phyloP scores from a whole-genome alignment of 2,113 vertebrate genomes.

The Pongo abelii region DNA sequence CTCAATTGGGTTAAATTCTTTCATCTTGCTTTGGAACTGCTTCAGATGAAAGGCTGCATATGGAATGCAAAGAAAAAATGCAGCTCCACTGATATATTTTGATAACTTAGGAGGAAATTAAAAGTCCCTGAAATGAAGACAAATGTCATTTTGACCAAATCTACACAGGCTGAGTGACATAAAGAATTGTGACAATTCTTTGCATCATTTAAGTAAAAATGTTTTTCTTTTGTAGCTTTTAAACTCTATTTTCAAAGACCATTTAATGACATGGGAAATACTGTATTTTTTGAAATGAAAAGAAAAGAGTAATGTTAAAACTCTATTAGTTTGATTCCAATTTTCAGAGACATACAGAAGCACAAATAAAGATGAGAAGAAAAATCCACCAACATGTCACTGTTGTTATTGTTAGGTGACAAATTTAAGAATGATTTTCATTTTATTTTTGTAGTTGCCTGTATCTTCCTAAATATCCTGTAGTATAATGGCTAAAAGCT shows the following conservation, averaged over 20 bases:
- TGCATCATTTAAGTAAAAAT: not conserved
- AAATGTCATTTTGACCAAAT: not conserved
- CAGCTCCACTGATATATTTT: not conserved
- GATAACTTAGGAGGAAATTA: not conserved
- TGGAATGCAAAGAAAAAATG: not conserved
- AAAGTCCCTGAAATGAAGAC: not conserved
- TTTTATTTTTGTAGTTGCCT: not conserved
- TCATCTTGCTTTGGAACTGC: not conserved
- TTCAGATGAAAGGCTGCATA: not conserved
- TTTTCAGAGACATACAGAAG: not conserved
- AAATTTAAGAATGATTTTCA: conserved; percentile 24
- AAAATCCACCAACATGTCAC: not conserved
- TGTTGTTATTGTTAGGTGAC: not conserved
- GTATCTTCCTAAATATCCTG: not conserved
- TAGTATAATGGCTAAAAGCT: not conserved
- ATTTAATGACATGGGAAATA: not conserved
- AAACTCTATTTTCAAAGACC: not conserved
- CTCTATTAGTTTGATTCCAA: not conserved
- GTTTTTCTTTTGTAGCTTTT: not conserved
- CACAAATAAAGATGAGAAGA: not conserved
- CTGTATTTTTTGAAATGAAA: not conserved
- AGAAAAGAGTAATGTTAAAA: not conserved
- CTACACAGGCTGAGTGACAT: not conserved
- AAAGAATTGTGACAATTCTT: not conserved
- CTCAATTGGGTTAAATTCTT: not conserved